phyloP scores from a whole-genome alignment of 2,113 vertebrate genomes.

The Addax nasomaculatus region DNA sequence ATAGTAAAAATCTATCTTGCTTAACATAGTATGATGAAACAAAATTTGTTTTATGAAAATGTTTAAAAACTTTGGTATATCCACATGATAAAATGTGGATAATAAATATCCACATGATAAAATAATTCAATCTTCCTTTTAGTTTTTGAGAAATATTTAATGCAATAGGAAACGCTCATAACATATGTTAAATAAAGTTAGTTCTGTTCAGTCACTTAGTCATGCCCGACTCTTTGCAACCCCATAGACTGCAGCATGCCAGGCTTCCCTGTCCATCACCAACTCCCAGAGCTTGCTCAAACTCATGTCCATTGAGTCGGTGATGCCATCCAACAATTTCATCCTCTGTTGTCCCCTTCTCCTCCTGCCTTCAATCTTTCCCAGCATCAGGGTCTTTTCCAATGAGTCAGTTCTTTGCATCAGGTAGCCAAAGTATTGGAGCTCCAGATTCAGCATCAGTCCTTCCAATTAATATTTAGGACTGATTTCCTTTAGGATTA shows the following conservation, averaged over 20 bases:
- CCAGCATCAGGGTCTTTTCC: not conserved
- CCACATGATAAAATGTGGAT: not conserved
- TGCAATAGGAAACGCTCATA: not conserved
- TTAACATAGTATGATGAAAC: not conserved
- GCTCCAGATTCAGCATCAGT: not conserved
- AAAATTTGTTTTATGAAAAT: not conserved
- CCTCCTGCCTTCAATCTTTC: not conserved
- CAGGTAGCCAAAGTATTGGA: not conserved
- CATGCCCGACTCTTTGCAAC: accelerated
- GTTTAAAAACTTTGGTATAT: not conserved
- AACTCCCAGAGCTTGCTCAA: not conserved
- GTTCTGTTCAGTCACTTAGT: not conserved
- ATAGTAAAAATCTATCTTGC: not conserved
- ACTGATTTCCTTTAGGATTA: not conserved
- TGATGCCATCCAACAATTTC: not conserved
- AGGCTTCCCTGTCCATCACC: not conserved
- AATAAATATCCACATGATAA: not conserved
- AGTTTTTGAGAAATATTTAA: not conserved
- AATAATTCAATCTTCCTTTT: not conserved
- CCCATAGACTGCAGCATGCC: not conserved
- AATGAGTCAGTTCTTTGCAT: not conserved
- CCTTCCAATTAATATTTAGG: not conserved
- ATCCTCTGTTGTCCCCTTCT: not conserved
- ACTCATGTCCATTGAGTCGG: not conserved
- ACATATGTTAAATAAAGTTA: not conserved